phyloP scores from a whole-genome alignment of 2,797 vertebrate genomes.

The Nothura maculosa region DNA sequence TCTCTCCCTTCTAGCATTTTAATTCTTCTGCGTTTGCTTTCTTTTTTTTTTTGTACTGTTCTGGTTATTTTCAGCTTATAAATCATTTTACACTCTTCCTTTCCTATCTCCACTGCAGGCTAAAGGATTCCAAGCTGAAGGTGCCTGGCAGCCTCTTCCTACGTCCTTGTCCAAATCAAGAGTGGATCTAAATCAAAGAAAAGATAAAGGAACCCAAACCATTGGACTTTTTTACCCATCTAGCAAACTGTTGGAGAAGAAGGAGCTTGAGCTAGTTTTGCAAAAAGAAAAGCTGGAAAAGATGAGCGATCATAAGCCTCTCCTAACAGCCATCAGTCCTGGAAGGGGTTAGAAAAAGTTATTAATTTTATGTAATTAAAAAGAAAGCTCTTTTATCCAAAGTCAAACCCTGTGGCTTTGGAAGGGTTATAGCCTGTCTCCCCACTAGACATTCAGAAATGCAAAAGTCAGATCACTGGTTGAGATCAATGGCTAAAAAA shows the following conservation, averaged over 20 bases:
- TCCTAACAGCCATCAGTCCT: constrained; percentile 90
- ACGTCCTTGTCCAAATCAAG: constrained; percentile 15
- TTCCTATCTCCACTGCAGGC: constrained; percentile 7
- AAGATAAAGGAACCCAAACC: constrained; percentile 88
- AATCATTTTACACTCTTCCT: constrained; percentile 18
- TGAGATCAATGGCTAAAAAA: background rate
- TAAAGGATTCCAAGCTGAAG: constrained; percentile 32
- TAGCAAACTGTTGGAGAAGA: constrained; percentile 83
- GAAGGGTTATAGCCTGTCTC: background rate
- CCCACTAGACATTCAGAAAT: background rate
- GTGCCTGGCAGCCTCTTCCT: constrained; percentile 76
- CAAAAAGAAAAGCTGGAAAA: constrained; percentile 80
- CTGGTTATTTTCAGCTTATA: constrained; percentile 3
- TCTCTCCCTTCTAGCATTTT: background rate
- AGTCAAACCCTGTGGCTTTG: no score
- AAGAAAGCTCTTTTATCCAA: background rate
- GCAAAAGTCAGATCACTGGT: background rate
- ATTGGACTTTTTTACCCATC: constrained; percentile 92
- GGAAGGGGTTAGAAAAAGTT: constrained; percentile 86
- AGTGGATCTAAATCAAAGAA: constrained; percentile 20
- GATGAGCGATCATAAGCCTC: constrained; percentile 82
- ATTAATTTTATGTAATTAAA: background rate
- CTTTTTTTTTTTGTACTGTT: background rate
- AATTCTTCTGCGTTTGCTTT: background rate
- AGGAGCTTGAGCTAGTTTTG: constrained; percentile 78